Conservation (phyloP, 2,888 invertebrate species). For the Hoplodrina blanda region DNA sequence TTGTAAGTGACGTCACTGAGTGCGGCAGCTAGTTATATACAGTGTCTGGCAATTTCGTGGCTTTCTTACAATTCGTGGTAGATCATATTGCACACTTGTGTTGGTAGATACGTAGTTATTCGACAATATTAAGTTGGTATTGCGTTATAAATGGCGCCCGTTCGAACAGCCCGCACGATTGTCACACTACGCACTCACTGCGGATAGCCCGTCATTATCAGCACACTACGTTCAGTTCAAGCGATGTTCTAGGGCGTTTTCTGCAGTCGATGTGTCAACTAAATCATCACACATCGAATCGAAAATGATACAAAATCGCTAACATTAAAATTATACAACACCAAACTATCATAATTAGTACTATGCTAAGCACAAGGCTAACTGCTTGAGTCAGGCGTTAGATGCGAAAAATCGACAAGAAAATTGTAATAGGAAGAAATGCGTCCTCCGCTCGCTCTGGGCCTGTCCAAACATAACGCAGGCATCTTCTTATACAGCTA, state of each 20-base stretch:
- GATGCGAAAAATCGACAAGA: constrained; percentile 31
- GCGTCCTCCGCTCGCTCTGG: constrained; percentile 12
- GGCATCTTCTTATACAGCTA: not conserved
- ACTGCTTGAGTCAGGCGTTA: constrained; percentile 42
- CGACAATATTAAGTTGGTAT: constrained; percentile 2
- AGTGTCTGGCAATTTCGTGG: constrained; percentile 50
- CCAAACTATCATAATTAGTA: constrained; percentile 70
- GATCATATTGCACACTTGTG: constrained; percentile 8
- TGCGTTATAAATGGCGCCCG: constrained; percentile 41
- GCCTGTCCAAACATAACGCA: constrained; percentile 13
- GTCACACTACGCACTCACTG: constrained; percentile 26
- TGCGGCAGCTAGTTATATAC: constrained; percentile 1
- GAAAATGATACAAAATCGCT: constrained; percentile 72
- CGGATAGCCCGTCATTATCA: constrained; percentile 10
- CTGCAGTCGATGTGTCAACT: constrained; percentile 61
- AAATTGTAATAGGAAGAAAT: constrained; percentile 17
- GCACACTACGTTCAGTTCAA: constrained; percentile 30
- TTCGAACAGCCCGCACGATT: constrained; percentile 64
- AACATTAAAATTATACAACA: constrained; percentile 80
- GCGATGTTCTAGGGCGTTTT: constrained; percentile 4
- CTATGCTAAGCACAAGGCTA: constrained; percentile 66
- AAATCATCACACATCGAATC: constrained; percentile 66
- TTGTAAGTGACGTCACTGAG: too few relatives aligned
- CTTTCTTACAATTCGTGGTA: constrained; percentile 20
- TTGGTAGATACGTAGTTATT: not conserved